phyloP scores from a whole-genome alignment of 2,797 vertebrate species.

The Vespertilio murinus region DNA sequence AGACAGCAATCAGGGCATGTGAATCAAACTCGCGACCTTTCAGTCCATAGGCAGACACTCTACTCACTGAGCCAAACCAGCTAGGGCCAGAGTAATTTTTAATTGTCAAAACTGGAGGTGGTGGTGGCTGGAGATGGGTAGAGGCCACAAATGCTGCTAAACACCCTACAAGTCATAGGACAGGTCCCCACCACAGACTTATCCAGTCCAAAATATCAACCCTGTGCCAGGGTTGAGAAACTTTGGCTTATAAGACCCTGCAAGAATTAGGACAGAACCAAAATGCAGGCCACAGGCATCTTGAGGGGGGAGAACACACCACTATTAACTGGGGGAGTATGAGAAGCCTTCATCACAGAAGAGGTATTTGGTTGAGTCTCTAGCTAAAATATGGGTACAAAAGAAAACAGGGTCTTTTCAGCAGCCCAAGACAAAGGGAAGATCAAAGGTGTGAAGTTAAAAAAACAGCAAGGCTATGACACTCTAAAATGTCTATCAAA shows the following conservation, averaged over 20 bases:
- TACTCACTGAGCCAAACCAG: neutral
- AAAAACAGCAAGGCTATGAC: neutral
- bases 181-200: neutral
- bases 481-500: slow-evolving; percentile 32
- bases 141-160: neutral
- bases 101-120: neutral
- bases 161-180: neutral
- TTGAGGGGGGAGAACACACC: neutral
- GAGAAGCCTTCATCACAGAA: neutral
- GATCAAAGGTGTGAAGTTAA: neutral
- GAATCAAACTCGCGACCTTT: too few species aligned
- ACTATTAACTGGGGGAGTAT: neutral
- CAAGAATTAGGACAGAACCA: neutral
- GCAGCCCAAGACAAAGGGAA: neutral
- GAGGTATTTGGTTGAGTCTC: neutral
- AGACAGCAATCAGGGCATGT: neutral
- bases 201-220: neutral
- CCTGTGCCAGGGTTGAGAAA: neutral
- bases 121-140: neutral
- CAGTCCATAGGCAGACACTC: neutral
- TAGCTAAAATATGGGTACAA: neutral
- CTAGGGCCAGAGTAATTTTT: neutral
- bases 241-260: neutral
- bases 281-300: neutral
- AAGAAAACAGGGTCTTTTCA: neutral